These are phyloP conservation scores for Tachysurus vachellii DNA, from an alignment of 2,113 vertebrate genomes.

Conservation along the genomic window DNA sequence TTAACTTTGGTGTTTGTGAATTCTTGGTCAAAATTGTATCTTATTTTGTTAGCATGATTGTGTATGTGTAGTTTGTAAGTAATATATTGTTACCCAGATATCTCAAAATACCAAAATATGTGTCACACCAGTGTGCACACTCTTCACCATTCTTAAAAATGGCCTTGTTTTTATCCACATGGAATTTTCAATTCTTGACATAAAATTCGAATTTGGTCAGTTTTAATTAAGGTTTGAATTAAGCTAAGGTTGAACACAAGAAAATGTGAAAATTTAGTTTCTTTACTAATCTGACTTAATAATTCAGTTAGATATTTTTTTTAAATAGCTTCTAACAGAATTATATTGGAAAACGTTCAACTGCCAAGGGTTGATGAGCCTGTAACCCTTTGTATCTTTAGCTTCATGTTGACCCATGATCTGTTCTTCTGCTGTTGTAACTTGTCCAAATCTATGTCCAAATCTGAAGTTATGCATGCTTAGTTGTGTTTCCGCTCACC, in stretches of 20 bases:
- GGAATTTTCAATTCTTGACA: not conserved
- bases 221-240: not conserved
- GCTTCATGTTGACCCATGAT: not conserved
- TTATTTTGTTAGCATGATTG: too few relatives aligned
- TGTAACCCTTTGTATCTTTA: too few relatives aligned
- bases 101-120: too few relatives aligned
- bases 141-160: not conserved
- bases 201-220: too few relatives aligned
- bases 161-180: not conserved
- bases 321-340: too few relatives aligned
- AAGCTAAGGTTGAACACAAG: not conserved
- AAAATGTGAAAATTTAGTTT: not conserved
- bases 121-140: not conserved
- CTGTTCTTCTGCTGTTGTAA: not conserved
- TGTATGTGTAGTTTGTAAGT: too few relatives aligned
- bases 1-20: too few relatives aligned
- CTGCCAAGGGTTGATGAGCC: too few relatives aligned
- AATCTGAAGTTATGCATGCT: not conserved
- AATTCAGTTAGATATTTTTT: too few relatives aligned
- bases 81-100: too few relatives aligned
- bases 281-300: not conserved
- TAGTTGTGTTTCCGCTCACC: not conserved
- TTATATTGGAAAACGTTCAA: too few relatives aligned
- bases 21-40: too few relatives aligned
- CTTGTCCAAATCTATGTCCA: not conserved